Base-by-base conservation (phyloP, 2,797 vertebrate species). In the Macroramphosus scolopax region DNA sequence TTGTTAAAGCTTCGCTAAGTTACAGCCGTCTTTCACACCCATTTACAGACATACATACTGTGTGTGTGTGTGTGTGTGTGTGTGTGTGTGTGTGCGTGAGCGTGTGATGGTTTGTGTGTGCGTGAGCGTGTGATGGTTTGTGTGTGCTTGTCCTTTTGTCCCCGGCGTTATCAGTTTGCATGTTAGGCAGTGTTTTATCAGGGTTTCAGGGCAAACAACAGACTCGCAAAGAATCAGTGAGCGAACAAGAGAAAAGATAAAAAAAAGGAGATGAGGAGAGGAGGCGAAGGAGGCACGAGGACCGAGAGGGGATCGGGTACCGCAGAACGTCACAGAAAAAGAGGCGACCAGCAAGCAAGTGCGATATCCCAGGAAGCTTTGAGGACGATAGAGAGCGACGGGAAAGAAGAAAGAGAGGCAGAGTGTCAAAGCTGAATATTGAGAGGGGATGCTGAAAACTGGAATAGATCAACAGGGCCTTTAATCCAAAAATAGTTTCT, bases 381-480 rank as follows among this genome's bases (percentile, higher is more conserved):
- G 63, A 81, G 67, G 57, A 63, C 2, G 35, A 47, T 51, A 38
- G 65, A 67, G 61, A 71, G 52, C 62, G 55, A 80, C 55, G 14
- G 53, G 50, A 61, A 67, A 58, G 55, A 65, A 58, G 58, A 66
- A 53, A 59, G 53, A 57, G 50, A 64, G 54, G 47, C 58, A 59
- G 64, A 53, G 58, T 54, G 67, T 76, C 53, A 73, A 72, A 78
- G 68, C 68, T 72, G 58, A 69, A 72, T 75, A 78, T 71, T 72
- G 68, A 76, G 72, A 66, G 63, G 51, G 55, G 62, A 62, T 68
- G 66, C 62, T 71, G 69, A 76, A 82, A 77, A 76, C 81, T 75
- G 68, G 72, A 81, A 82, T 84, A 83, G 72, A 83, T 84, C 77
- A 83, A 79, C 78, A 73, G 59, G 73, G 60, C 60, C 69, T 83